These are phyloP conservation scores for Xylocampa areola DNA, from an alignment of 2,888 invertebrate species.

Conservation along the genomic window DNA sequence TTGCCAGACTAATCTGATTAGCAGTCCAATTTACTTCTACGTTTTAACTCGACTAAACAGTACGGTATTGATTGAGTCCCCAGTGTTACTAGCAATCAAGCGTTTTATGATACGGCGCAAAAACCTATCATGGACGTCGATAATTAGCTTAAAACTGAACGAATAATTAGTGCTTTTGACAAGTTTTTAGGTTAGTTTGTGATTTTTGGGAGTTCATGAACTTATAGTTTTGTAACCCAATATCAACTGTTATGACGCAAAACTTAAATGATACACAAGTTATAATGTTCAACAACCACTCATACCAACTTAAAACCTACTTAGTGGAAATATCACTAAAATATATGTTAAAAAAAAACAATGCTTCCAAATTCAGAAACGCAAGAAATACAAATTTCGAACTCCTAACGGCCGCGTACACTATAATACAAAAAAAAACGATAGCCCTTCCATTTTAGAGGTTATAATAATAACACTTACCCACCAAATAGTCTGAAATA, in stretches of 20 bases:
- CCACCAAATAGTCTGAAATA: slow-evolving; percentile 1
- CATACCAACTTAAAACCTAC: no score
- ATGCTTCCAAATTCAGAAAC: background rate
- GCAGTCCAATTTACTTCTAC: slow-evolving; percentile 13
- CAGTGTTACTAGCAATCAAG: slow-evolving; percentile 21
- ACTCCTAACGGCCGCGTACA: background rate
- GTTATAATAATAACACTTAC: slow-evolving; percentile 4
- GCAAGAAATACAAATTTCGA: background rate
- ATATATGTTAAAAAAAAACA: background rate
- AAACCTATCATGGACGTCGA: slow-evolving; percentile 14
- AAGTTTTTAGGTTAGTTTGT: background rate
- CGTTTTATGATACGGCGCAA: slow-evolving; percentile 19
- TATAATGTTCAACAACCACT: no score
- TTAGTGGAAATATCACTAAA: background rate
- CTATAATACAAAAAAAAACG: background rate
- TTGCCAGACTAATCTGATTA: slow-evolving; percentile 21
- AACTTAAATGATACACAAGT: no score
- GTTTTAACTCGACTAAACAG: slow-evolving; percentile 4
- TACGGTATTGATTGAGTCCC: slow-evolving; percentile 10
- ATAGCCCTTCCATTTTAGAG: background rate
- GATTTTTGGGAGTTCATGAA: no score
- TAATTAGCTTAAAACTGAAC: slow-evolving; percentile 9
- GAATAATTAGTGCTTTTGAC: slow-evolving; percentile 13
- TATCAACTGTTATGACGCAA: no score
- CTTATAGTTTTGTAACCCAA: no score